Evolutionary conservation across 92 coral and sea anemone genomes (phyloP).

Genomic region (Muricea muricata): DNA sequence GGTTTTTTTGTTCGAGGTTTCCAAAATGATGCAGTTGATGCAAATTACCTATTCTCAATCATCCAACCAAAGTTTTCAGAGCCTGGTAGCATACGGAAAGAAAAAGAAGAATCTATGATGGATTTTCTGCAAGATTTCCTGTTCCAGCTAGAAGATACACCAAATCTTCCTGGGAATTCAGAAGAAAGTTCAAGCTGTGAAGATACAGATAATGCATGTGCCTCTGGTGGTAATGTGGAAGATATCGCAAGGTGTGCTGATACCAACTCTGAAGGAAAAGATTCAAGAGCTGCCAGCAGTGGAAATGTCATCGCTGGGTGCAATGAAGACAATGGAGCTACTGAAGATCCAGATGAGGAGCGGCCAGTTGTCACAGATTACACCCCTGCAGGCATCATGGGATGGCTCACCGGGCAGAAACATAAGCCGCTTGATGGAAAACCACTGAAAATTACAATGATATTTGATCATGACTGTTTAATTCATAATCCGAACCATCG

Average conservation of each 20-base stretch:
- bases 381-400: conserved; percentile 17
- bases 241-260: conserved; percentile 19
- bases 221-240: conserved; percentile 29
- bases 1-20: too few species aligned
- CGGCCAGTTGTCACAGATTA: neutral
- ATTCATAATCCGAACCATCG: conserved; percentile 4
- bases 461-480: conserved; percentile 1
- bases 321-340: neutral
- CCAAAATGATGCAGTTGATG: conserved; percentile 70
- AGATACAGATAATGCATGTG: too few species aligned
- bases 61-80: conserved; percentile 46
- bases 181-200: too few species aligned
- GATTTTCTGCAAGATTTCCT: conserved; percentile 35
- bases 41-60: conserved; percentile 59
- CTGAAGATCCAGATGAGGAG: neutral
- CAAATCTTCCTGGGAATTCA: too few species aligned
- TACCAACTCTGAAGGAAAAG: neutral
- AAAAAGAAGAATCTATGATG: conserved; percentile 46
- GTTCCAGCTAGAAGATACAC: conserved; percentile 29
- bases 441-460: neutral
- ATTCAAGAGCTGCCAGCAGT: too few species aligned
- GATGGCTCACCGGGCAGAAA: too few species aligned
- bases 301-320: too few species aligned
- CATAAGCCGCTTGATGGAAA: conserved; percentile 18
- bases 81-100: conserved; percentile 37